Base-by-base conservation (phyloP, 2,113 vertebrate species). In the Ailuropoda melanoleuca region DNA sequence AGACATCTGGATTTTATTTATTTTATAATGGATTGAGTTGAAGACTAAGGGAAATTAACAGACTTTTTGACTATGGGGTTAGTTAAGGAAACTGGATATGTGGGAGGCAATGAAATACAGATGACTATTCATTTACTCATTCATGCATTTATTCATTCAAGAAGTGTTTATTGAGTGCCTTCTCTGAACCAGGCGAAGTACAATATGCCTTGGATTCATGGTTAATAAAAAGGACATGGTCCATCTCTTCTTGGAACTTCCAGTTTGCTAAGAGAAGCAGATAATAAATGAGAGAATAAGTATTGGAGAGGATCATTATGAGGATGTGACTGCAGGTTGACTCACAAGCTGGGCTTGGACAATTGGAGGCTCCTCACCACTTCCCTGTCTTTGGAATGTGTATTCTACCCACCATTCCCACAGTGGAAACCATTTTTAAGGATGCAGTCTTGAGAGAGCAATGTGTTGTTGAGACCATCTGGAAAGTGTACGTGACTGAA, bases 21-120 rank as follows among this genome's bases (percentile, higher is more conserved):
- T 95, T 90, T 90, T 93, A 26, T 48, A 90, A 68, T 75, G 53
- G 50, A 62, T 46, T 55, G 60, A 77, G 4, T 83, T 93, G 8
- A 87, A 80, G 80, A 84, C 88, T 55, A 84, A 34, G 34, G 48
- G 8, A 70, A 84, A 91, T 90, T 46, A 87, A 80, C 11, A 90
- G 15, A 10, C 29, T 91, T 89, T 9, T 56, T 75, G n/a, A 50
- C 26, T 58, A 6, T 31, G 13, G 1, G 10, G 72, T 85, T 91
- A 84, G 34, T 58, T 72, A 93, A 96, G 93, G 48, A 96, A 95
- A 96, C 37, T 89, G 43, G 24, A 13, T 48, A 14, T 90, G 48
- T 2, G n/a, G 39, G 12, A 92, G 74, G 23, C 37, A 64, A 3
- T 26, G 13, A 4, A 94, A 62, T 64, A 60, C 31, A 68, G 53